Conservation (phyloP, 1,140 invertebrate genomes). For the Hylaeus volcanicus region DNA sequence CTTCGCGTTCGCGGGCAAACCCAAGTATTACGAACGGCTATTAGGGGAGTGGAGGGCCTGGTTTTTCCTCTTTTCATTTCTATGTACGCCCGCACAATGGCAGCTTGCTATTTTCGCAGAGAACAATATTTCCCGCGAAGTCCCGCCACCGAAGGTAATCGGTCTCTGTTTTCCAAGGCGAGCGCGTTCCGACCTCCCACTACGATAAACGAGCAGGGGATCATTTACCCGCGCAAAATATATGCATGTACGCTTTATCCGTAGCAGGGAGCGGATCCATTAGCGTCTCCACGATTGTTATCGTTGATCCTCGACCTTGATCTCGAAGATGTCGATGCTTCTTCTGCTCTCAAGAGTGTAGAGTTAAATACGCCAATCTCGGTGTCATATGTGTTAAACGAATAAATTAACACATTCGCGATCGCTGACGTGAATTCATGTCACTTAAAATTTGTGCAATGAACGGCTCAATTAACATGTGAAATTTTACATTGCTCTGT, state of each 20-base stretch:
- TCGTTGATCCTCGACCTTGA: neutral
- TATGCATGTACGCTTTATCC: too few species aligned
- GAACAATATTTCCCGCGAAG: slow-evolving; percentile 45
- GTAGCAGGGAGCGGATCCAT: too few species aligned
- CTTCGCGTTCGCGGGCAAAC: slow-evolving; percentile 1
- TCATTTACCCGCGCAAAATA: slow-evolving; percentile 9
- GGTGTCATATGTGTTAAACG: too few species aligned
- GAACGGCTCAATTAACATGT: too few species aligned
- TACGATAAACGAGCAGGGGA: slow-evolving; percentile 10
- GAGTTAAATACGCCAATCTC: too few species aligned
- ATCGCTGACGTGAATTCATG: too few species aligned
- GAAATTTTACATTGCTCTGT: too few species aligned
- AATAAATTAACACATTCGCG: too few species aligned
- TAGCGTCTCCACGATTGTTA: too few species aligned
- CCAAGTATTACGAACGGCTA: slow-evolving; percentile 45
- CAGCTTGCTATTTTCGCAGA: neutral
- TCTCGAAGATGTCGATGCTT: neutral
- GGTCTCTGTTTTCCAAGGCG: slow-evolving; percentile 28
- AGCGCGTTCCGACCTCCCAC: neutral
- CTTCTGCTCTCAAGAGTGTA: too few species aligned
- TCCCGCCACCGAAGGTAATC: slow-evolving; percentile 19
- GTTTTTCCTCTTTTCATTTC: slow-evolving; percentile 26
- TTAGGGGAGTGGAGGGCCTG: neutral
- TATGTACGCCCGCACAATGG: slow-evolving; percentile 1
- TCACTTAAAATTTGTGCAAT: too few species aligned